A percentile compares a stretch with the other conserved stretches of the same genome.
These are phyloP conservation scores for Oligia latruncula DNA, from an alignment of 2,888 invertebrate genomes.

Conservation along the genomic window DNA sequence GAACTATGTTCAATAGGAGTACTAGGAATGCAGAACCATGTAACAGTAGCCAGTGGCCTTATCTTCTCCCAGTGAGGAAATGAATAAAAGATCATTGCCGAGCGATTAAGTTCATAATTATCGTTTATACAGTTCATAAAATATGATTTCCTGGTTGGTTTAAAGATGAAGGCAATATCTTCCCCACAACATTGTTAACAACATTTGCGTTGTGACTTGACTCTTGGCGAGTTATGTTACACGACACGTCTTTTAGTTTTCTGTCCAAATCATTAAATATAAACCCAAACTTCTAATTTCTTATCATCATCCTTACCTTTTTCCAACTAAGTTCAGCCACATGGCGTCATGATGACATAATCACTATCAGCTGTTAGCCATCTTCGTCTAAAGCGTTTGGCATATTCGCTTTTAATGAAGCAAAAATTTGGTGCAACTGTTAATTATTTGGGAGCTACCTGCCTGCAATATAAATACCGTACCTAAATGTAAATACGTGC, in stretches of 20 bases:
- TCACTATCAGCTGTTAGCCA: neutral
- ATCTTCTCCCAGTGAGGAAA: conserved; percentile 12
- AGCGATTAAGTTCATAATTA: conserved; percentile 18
- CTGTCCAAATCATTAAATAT: neutral
- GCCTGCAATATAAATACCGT: conserved; percentile 3
- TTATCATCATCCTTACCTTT: neutral
- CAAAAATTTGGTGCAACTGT: neutral
- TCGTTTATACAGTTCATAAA: conserved; percentile 1
- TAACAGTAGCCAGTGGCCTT: neutral
- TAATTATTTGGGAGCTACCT: conserved; percentile 2
- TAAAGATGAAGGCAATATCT: conserved; percentile 1
- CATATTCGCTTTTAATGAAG: neutral
- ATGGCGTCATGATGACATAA: neutral
- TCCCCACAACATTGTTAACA: neutral
- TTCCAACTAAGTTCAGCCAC: neutral
- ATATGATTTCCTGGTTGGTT: conserved; percentile 36
- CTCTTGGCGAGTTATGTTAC: neutral
- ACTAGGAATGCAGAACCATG: conserved; percentile 39
- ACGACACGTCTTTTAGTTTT: too few relatives aligned
- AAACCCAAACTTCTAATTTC: neutral
- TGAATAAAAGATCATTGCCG: conserved; percentile 6
- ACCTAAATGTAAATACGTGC: conserved; percentile 17
- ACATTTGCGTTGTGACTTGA: neutral
- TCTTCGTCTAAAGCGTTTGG: neutral
- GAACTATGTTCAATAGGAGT: conserved; percentile 38